Evolutionary conservation across 2,888 invertebrate genomes (phyloP).

Genomic region (Lithophane ornitopus): DNA sequence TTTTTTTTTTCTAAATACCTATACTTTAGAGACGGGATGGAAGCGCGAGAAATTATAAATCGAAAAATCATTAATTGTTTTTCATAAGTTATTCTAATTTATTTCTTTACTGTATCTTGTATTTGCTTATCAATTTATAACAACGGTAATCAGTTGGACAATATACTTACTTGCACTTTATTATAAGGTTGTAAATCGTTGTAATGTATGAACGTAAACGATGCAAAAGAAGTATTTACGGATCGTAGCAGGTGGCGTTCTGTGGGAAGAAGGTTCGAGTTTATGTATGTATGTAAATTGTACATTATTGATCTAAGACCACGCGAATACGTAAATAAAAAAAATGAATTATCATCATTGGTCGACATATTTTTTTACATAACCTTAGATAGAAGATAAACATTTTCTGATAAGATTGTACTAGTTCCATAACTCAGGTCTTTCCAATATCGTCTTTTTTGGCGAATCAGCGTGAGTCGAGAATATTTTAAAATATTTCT

Average conservation of each 20-base stretch:
- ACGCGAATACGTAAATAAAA: not conserved
- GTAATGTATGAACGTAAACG: too few species aligned
- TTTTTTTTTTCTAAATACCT: not conserved
- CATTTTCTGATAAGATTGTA: constrained; percentile 42
- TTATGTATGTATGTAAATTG: too few species aligned
- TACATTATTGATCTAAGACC: too few species aligned
- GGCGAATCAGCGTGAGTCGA: constrained; percentile 47
- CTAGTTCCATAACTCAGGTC: not conserved
- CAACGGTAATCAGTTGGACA: not conserved
- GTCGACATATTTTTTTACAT: constrained; percentile 38
- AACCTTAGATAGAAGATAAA: constrained; percentile 48
- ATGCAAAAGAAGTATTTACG: too few species aligned
- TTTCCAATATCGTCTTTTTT: constrained; percentile 32
- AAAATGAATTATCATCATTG: constrained; percentile 26
- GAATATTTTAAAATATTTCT: constrained; percentile 21
- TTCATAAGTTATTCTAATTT: not conserved
- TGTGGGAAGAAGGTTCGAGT: too few species aligned
- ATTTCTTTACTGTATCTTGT: not conserved
- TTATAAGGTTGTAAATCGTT: not conserved
- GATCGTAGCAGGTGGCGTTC: too few species aligned
- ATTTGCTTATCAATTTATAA: not conserved
- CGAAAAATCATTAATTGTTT: not conserved
- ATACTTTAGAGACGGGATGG: too few species aligned
- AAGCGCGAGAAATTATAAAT: too few species aligned
- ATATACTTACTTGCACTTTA: not conserved